phyloP scores from a whole-genome alignment of 2,113 vertebrate species.

The cat (Felis catus) region DNA sequence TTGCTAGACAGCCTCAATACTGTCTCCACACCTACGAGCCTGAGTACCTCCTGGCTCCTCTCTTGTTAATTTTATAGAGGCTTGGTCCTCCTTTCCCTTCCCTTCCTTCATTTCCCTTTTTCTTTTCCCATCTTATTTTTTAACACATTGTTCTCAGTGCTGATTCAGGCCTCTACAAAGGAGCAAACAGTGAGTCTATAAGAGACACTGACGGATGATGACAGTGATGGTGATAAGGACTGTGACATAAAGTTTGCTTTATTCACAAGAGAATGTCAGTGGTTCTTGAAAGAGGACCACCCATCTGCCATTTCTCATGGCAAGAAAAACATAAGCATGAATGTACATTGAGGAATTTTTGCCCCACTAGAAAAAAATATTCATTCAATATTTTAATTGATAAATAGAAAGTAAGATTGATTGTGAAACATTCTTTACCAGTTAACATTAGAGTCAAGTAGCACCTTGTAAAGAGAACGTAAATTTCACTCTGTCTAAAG shows the following conservation, averaged over 20 bases:
- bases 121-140: constrained; percentile 20
- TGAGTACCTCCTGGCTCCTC: neutral
- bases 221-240: neutral
- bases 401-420: neutral
- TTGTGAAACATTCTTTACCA: neutral
- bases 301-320: neutral
- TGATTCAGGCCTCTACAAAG: neutral
- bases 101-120: neutral
- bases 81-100: neutral
- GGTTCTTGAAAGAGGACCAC: neutral
- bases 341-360: neutral
- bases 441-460: neutral
- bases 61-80: neutral
- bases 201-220: neutral
- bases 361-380: neutral
- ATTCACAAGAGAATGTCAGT: neutral
- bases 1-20: no score
- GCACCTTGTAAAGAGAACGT: neutral
- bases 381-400: neutral
- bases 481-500: neutral
- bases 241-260: neutral
- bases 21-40: neutral
- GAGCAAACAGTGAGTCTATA: neutral
- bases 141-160: neutral
- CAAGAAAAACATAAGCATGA: neutral